A percentile compares a stretch with the other conserved stretches of the same genome.
Conservation (phyloP, 2,888 invertebrate species). For the Aphodius granarius region DNA sequence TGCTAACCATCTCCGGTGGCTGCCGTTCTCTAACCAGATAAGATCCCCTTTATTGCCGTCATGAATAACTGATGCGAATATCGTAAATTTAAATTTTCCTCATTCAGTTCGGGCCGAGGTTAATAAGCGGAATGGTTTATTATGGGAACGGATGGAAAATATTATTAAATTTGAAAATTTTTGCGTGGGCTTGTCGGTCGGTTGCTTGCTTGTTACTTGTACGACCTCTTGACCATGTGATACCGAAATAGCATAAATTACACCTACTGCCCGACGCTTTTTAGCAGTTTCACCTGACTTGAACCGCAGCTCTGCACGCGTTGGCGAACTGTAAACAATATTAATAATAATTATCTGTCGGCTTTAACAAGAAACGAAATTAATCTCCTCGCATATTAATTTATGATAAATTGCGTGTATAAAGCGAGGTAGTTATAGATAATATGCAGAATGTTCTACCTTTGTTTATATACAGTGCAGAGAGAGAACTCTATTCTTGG, state of each 20-base stretch:
- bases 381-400: neutral
- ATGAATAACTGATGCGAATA: neutral
- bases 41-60: neutral
- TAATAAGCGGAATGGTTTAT: neutral
- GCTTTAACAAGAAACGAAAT: neutral
- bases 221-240: neutral
- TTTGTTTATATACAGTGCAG: neutral
- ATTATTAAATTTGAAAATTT: neutral
- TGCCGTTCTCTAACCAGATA: neutral
- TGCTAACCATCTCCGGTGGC: neutral
- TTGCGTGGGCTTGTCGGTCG: neutral
- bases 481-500: no score
- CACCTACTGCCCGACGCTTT: neutral
- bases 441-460: neutral
- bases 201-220: neutral
- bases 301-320: neutral
- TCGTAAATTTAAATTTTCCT: neutral
- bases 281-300: neutral
- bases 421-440: neutral
- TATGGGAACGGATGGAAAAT: neutral
- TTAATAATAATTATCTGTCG: neutral
- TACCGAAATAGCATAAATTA: neutral
- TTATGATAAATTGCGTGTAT: neutral
- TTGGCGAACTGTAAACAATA: neutral
- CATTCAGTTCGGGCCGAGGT: neutral